These are phyloP conservation scores for Malurus leucopterus DNA, from an alignment of 2,797 vertebrate genomes.

Conservation along the genomic window DNA sequence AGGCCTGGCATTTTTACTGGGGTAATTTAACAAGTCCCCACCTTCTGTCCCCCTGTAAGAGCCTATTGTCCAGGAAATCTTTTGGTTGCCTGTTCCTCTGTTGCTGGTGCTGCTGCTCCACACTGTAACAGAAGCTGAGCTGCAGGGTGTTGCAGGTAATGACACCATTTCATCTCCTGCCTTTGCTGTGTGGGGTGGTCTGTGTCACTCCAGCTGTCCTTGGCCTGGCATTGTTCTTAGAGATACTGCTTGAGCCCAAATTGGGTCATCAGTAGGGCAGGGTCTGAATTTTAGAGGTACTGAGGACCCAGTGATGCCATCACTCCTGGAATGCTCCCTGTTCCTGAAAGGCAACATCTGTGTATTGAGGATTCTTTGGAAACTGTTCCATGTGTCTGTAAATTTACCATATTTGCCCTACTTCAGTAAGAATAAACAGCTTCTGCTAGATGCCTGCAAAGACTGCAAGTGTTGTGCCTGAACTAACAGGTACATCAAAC, in stretches of 20 bases:
- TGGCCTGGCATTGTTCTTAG: neutral
- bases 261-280: fast-evolving
- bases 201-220: fast-evolving
- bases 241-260: neutral
- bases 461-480: constrained; percentile 21
- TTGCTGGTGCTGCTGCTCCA: neutral
- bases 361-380: neutral
- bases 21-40: neutral
- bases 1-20: neutral
- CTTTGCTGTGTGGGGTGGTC: neutral
- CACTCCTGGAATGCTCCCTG: neutral
- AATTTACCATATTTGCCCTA: neutral
- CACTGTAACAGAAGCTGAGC: neutral
- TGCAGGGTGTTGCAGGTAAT: neutral
- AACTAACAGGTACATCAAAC: constrained; percentile 11
- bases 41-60: neutral
- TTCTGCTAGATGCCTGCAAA: neutral
- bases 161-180: neutral
- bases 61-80: neutral
- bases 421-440: neutral
- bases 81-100: too few species aligned
- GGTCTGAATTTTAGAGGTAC: neutral
- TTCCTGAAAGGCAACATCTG: neutral
- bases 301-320: neutral
- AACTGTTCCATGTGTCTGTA: neutral